Conservation (phyloP, 2,888 invertebrate species). For the Hydraecia micacea region DNA sequence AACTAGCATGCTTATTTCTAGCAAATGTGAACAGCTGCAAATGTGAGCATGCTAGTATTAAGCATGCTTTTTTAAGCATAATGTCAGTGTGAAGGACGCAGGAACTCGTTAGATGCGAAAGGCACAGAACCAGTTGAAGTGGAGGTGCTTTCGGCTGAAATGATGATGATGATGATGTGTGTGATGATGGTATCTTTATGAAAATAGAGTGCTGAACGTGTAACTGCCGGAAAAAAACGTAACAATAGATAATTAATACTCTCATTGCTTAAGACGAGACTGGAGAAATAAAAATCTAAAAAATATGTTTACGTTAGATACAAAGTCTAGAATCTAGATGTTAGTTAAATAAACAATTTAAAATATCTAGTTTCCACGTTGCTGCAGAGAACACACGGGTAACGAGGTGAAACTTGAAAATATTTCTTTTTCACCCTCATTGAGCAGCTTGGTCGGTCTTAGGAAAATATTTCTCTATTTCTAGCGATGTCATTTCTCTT, state of each 20-base stretch:
- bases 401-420: slow-evolving; percentile 53
- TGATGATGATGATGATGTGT: no score
- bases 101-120: no score
- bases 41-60: no score
- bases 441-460: slow-evolving; percentile 40
- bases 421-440: slow-evolving; percentile 50
- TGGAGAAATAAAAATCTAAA: background rate
- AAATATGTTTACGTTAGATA: background rate
- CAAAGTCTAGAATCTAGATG: slow-evolving; percentile 12
- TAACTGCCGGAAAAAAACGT: background rate
- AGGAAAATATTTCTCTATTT: slow-evolving; percentile 44
- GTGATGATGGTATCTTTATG: no score
- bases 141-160: no score
- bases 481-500: slow-evolving; percentile 31
- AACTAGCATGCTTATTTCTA: no score
- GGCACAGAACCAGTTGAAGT: no score
- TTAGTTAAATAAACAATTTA: slow-evolving; percentile 36
- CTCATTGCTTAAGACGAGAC: background rate
- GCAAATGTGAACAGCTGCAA: no score
- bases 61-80: no score
- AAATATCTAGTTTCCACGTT: slow-evolving; percentile 35
- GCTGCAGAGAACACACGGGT: slow-evolving; percentile 29
- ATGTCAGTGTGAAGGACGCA: no score
- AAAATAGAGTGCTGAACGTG: background rate
- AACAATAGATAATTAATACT: background rate